These are phyloP conservation scores for Ectemnius continuus DNA, from an alignment of 2,888 invertebrate species.

Conservation along the genomic window DNA sequence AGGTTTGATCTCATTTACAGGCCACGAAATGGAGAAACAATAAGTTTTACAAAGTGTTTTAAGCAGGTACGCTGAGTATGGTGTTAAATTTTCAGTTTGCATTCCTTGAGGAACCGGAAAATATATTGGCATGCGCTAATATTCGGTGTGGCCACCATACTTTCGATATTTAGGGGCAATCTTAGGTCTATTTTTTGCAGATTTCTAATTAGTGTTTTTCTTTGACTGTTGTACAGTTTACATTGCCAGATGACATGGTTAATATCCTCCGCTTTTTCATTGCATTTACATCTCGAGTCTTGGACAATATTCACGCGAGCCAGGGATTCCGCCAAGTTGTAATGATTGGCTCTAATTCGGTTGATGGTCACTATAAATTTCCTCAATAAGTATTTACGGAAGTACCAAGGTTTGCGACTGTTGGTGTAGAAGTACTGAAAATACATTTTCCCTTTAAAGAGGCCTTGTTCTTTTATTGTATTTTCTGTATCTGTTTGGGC, in stretches of 20 bases:
- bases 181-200: neutral
- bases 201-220: neutral
- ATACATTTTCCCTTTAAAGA: no score
- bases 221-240: neutral
- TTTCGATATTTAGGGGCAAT: neutral
- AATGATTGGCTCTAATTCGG: conserved; percentile 7
- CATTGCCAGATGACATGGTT: conserved; percentile 11
- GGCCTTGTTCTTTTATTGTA: no score
- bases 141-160: neutral
- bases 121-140: neutral
- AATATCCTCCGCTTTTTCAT: conserved; percentile 1
- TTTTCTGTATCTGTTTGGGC: no score
- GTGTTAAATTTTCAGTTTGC: neutral
- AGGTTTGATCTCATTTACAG: no score
- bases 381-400: neutral
- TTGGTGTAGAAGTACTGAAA: no score
- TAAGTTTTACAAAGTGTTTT: no score
- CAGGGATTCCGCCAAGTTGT: neutral
- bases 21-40: no score
- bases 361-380: neutral
- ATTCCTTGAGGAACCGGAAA: neutral
- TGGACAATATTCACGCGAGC: neutral
- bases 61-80: no score
- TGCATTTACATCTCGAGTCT: conserved; percentile 3
- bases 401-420: no score